Base-by-base conservation (phyloP, 2,797 vertebrate genomes). In the Manis crassicaudata region DNA sequence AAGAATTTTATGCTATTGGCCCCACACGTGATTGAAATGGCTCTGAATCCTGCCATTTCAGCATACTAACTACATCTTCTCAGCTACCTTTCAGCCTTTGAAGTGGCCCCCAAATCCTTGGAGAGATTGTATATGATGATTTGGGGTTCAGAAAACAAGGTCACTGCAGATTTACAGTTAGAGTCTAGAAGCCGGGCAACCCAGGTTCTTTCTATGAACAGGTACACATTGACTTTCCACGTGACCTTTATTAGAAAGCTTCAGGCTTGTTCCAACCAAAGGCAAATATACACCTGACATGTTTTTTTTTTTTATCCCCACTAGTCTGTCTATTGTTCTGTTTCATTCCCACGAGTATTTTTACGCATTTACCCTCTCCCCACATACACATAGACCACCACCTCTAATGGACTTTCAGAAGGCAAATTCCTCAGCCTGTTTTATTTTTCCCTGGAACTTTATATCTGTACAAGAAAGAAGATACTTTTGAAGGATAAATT, bases 221-320 rank as follows among this genome's bases (percentile, higher is more conserved):
- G 29, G 50, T 14, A 2, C 3, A 6, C 32, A 20, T 43, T 54
- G 79, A 77, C 73, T 83, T 81, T 79, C 75, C 35, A 25, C 0
- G 2, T 70, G 63, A 88, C 80, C 84, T 79, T 90, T 27, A 43
- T 68, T 62, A 87, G 79, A 83, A 90, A 93, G 58, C 85, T 72
- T 76, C n/a, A 27, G 35, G 46, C 50, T 79, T 23, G 35, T 25
- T 82, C 62, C 88, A n/a, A 79, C 63, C 62, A 32, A 84, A 94
- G 46, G 82, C 84, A 80, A 72, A 46, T 32, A 60, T 12, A 62
- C 14, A n/a, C 32, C 37, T 83, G 46, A 46, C 46, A 46, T 11
- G 46, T 46, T 46, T 46, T 46, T 40, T 46, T 40, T 11, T 46
- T 46, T 46, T 46, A 46, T 46, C 46, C 46, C 46, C 46, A 46